Conservation (phyloP, 2,888 invertebrate species). For the Leuctra nigra region DNA sequence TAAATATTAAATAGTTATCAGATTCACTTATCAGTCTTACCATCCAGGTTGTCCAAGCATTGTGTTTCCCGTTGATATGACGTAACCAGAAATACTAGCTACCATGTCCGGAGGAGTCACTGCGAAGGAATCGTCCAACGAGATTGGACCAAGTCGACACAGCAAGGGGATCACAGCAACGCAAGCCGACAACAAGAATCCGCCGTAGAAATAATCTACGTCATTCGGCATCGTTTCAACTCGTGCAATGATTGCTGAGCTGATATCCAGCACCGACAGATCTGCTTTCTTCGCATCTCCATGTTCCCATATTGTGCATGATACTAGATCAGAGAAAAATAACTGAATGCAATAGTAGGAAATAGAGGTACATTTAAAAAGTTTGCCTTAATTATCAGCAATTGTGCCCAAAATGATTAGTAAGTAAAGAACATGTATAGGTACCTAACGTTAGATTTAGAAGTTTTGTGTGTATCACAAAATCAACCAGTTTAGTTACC, state of each 20-base stretch:
- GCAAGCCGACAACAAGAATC: constrained; percentile 50
- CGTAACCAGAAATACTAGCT: constrained; percentile 12
- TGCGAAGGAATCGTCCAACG: neutral
- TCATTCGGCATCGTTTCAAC: constrained; percentile 77
- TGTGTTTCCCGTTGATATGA: constrained; percentile 19
- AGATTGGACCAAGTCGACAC: constrained; percentile 39
- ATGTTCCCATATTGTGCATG: constrained; percentile 92
- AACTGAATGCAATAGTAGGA: no score
- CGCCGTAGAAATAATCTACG: constrained; percentile 70
- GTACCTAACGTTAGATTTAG: no score
- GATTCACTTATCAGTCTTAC: no score
- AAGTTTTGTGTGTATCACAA: no score
- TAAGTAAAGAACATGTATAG: no score
- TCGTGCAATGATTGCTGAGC: constrained; percentile 86
- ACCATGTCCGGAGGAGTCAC: constrained; percentile 1
- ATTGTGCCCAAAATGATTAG: no score
- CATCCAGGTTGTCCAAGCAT: constrained; percentile 28
- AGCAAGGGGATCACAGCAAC: constrained; percentile 56
- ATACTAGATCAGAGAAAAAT: constrained; percentile 70
- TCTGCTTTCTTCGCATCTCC: constrained; percentile 88
- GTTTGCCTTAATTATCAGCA: no score
- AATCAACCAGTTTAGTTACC: no score
- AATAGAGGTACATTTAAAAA: no score
- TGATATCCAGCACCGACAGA: constrained; percentile 89
- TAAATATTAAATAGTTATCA: no score